Percentiles rank a stretch among this genome's conserved stretches.
phyloP scores from a whole-genome alignment of 2,888 invertebrate species.

The Drosophila crucigera region DNA sequence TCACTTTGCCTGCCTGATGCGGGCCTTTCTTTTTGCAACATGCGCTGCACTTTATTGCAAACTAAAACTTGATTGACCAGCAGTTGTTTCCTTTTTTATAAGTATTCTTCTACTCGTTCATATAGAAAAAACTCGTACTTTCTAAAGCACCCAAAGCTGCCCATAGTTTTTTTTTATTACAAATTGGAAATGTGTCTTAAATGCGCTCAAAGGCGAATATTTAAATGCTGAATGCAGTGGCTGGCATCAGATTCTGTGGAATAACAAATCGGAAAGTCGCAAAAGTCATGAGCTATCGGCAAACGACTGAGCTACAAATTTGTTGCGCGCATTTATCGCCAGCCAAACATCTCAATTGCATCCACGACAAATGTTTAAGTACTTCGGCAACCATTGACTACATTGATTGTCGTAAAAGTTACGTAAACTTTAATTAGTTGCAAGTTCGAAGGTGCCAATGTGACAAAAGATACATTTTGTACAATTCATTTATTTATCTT shows the following conservation, averaged over 20 bases:
- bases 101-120: slow-evolving; percentile 30
- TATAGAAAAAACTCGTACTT: slow-evolving; percentile 49
- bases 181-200: slow-evolving; percentile 67
- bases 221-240: slow-evolving; percentile 25
- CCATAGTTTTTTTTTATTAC: slow-evolving; percentile 57
- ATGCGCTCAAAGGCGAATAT: slow-evolving; percentile 46
- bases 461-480: background rate
- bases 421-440: slow-evolving; percentile 31
- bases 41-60: slow-evolving; percentile 43
- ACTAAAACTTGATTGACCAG: slow-evolving; percentile 60
- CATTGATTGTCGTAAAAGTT: slow-evolving; percentile 14
- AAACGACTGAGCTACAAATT: slow-evolving; percentile 50
- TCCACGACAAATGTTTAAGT: slow-evolving; percentile 51
- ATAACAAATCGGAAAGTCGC: slow-evolving; percentile 36
- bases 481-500: background rate
- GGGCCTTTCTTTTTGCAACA: slow-evolving; percentile 59
- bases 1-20: slow-evolving; percentile 50
- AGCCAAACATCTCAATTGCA: slow-evolving; percentile 36
- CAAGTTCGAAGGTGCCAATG: background rate
- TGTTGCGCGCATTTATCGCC: slow-evolving; percentile 39
- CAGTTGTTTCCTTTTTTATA: slow-evolving; percentile 31
- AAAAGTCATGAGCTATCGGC: slow-evolving; percentile 57
- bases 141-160: slow-evolving; percentile 52
- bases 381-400: slow-evolving; percentile 10
- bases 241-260: background rate